Evolutionary conservation across 2,797 vertebrate genomes (phyloP).

Genomic region (Bradypus variegatus): DNA sequence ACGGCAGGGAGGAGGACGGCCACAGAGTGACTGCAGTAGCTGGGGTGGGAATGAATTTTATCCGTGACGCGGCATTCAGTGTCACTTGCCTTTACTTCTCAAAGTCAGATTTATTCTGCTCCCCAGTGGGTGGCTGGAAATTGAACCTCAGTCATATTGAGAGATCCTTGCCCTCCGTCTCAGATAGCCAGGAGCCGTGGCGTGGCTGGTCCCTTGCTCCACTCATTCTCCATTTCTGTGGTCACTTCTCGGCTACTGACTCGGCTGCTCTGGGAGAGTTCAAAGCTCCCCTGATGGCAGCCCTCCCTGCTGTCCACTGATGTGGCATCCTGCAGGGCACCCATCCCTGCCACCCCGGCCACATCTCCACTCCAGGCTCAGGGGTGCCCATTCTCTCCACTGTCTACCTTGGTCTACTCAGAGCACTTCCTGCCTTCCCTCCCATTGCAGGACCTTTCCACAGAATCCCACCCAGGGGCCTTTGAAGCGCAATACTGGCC

Average conservation of each 20-base stretch:
- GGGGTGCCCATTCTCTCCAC: not conserved
- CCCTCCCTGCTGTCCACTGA: not conserved
- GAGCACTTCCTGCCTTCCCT: too few relatives aligned
- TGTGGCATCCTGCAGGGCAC: not conserved
- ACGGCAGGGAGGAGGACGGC: not conserved
- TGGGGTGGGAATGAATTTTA: not conserved
- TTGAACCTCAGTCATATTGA: not conserved
- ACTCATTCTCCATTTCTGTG: not conserved
- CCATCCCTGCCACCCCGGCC: not conserved
- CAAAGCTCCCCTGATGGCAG: not conserved
- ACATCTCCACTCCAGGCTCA: not conserved
- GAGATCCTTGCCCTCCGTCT: not conserved
- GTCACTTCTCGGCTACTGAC: not conserved
- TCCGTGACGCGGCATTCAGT: not conserved
- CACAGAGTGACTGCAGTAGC: accelerated
- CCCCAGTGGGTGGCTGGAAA: not conserved
- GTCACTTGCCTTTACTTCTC: not conserved
- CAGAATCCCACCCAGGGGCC: not conserved
- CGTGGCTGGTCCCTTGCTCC: not conserved
- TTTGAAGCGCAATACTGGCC: not conserved
- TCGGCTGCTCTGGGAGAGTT: not conserved
- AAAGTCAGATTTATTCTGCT: not conserved
- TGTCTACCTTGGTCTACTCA: not conserved
- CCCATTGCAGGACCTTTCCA: not conserved
- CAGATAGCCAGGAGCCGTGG: not conserved